Evolutionary conservation across 2,797 vertebrate genomes (phyloP), one percentile per base, ranked within the genome.

Genomic region (Lindbergichthys nudifrons): DNA sequence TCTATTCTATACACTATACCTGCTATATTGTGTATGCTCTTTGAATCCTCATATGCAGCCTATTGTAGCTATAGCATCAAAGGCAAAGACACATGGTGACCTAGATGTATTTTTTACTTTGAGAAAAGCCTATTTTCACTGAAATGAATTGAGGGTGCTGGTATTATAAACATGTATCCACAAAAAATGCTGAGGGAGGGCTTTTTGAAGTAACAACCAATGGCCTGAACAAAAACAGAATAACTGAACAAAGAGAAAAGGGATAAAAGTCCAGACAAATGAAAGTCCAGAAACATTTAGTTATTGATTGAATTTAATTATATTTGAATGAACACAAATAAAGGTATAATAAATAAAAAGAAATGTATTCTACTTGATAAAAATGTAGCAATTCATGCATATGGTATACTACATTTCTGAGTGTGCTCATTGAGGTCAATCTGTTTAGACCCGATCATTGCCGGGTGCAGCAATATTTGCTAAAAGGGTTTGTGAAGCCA

Each of bases 61-160:
- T 67, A 65, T 59, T 83, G 64, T 30, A 46, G 72, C 54, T 73
- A 64, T 62, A 65, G 52, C 32, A 67, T 80, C 51, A 80, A 80
- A 70, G 62, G 51, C 57, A 82, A 79, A 74, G 57, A 72, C 77
- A 68, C 72, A 87, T 42, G 39, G 53, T 80, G 81, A 83, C 76
- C 81, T 79, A 87, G 65, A 85, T 78, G 79, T 50, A 46, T 64
- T 41, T 79, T 82, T 76, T 64, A 69, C 45, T 51, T 51, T 62
- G 45, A 53, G 30, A 79, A 58, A 67, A 79, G 48, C 61, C 46
- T 16, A 19, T 65, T 58, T 64, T 56, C 26, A 48, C 51, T 60
- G 42, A 77, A 57, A 53, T 59, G 36, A 74, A 74, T 11, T 18
- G 26, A 77, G 5, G 51, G 12, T 23, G 39, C 4, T 1, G 2